phyloP scores from a whole-genome alignment of 2,888 invertebrate species.

The Parapristionchus giblindavisi region DNA sequence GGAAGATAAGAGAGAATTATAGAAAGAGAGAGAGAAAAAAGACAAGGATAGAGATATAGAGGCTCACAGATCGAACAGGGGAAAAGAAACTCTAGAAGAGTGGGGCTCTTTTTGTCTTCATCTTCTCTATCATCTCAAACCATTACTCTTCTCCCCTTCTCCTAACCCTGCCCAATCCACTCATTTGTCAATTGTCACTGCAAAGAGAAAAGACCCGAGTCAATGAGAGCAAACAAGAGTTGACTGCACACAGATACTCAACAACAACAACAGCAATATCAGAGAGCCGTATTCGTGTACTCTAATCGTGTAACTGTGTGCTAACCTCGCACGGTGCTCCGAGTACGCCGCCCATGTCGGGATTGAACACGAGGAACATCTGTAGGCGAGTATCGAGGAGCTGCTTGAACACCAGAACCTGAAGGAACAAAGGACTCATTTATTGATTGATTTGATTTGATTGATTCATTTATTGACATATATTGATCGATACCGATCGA shows the following conservation, averaged over 20 bases:
- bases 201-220: slow-evolving; percentile 1
- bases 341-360: slow-evolving; percentile 82
- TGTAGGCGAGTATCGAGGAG: slow-evolving; percentile 89
- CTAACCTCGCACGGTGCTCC: slow-evolving; percentile 44
- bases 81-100: too few relatives aligned
- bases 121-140: not conserved
- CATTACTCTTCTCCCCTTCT: not conserved
- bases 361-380: slow-evolving; percentile 74
- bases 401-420: slow-evolving; percentile 85
- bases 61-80: not conserved
- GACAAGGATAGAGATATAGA: not conserved
- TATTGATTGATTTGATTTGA: too few relatives aligned
- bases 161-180: not conserved
- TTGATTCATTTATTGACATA: not conserved
- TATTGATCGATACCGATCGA: not conserved
- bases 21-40: not conserved
- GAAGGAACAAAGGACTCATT: too few relatives aligned
- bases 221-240: too few relatives aligned
- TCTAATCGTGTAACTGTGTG: not conserved
- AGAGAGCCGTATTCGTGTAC: not conserved
- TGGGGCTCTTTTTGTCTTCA: not conserved
- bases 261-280: slow-evolving; percentile 5
- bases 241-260: not conserved
- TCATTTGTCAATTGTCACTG: not conserved
- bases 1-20: not conserved